Conservation (phyloP, 2,113 vertebrate species). For the Benitochromis conjunctus region DNA sequence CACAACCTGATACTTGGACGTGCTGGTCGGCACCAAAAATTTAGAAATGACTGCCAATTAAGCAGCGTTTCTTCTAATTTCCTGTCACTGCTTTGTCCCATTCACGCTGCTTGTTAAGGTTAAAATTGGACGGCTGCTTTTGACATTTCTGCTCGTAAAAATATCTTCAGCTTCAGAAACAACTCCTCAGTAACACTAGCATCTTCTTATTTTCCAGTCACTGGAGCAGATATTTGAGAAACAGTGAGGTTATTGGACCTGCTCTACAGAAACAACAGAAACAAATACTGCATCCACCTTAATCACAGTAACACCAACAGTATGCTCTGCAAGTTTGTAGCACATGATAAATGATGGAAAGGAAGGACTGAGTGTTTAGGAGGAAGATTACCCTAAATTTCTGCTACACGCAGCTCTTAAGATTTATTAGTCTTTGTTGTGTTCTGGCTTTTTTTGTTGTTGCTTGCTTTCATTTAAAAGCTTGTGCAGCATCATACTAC, state of each 20-base stretch:
- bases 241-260: background rate
- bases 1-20: background rate
- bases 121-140: background rate
- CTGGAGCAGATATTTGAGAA: background rate
- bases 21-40: rapidly evolving
- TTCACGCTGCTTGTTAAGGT: background rate
- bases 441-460: background rate
- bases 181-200: background rate
- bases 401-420: background rate
- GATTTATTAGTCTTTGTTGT: background rate
- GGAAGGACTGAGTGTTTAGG: background rate
- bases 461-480: background rate
- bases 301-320: background rate
- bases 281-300: background rate
- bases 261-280: background rate
- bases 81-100: background rate
- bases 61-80: background rate
- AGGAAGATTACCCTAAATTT: background rate
- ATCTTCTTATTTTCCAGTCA: background rate
- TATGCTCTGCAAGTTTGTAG: background rate
- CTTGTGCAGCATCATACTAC: background rate
- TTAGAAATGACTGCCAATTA: background rate
- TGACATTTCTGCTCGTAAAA: background rate
- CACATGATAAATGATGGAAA: background rate
- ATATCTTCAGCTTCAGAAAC: background rate